Conservation (phyloP, 2,113 vertebrate species). For the Nothoprocta pentlandii region DNA sequence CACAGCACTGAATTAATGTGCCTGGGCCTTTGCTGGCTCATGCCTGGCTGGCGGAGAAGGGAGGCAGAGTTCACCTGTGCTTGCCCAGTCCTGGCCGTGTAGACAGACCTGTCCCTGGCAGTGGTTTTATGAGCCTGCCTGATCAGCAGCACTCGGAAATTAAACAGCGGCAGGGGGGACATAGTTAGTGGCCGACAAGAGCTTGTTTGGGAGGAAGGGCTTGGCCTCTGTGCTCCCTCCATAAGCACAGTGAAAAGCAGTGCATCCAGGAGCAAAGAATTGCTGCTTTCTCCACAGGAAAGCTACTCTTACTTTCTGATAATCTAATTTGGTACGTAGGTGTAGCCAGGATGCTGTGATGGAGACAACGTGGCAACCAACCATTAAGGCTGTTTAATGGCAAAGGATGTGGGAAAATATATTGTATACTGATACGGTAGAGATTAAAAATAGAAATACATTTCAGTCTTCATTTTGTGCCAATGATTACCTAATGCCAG, state of each 20-base stretch:
- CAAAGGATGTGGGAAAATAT: neutral
- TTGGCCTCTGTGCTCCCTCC: neutral
- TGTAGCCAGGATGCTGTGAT: neutral
- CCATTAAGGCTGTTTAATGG: neutral
- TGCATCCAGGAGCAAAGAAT: neutral
- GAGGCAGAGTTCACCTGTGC: neutral
- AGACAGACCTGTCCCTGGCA: fast-evolving
- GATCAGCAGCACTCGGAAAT: neutral
- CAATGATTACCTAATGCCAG: constrained; percentile 1
- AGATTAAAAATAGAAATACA: neutral
- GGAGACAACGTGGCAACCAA: neutral
- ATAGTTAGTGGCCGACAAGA: neutral
- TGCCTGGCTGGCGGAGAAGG: neutral
- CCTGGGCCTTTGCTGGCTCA: neutral
- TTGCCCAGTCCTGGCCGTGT: neutral
- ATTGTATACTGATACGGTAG: neutral
- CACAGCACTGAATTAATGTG: fast-evolving
- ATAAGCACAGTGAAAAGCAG: neutral
- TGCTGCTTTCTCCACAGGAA: constrained; percentile 13
- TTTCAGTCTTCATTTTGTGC: neutral
- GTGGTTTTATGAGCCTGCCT: neutral
- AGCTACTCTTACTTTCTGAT: neutral
- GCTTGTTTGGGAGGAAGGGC: neutral
- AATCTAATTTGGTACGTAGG: neutral
- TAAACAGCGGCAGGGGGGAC: fast-evolving